Percentiles rank a stretch among this genome's conserved stretches.
These are phyloP conservation scores for Dolichopus griseipennis DNA, from an alignment of 2,888 invertebrate species.

Conservation along the genomic window DNA sequence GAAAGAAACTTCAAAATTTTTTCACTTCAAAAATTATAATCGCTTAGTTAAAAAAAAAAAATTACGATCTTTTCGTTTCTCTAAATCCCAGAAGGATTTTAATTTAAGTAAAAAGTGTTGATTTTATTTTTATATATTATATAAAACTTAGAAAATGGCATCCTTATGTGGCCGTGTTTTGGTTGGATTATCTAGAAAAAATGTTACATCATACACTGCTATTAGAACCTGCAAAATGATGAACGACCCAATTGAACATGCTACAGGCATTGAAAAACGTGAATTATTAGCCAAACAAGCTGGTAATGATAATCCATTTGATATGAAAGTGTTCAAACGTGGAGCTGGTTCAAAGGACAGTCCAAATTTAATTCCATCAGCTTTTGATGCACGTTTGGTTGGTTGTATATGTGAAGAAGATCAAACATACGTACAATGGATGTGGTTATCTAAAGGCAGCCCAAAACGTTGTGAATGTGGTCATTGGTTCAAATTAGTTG, in stretches of 20 bases:
- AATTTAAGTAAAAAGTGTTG: not conserved
- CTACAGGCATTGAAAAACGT: conserved; percentile 85
- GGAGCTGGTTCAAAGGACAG: conserved; percentile 71
- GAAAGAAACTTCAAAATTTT: not conserved
- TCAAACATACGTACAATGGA: conserved; percentile 80
- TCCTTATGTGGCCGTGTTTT: conserved; percentile 58
- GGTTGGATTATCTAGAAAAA: not conserved
- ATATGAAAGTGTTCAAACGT: conserved; percentile 73
- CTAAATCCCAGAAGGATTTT: not conserved
- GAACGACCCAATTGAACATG: conserved; percentile 85
- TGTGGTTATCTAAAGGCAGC: conserved; percentile 86
- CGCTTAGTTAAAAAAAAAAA: not conserved
- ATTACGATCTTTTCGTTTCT: not conserved
- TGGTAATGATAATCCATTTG: conserved; percentile 82
- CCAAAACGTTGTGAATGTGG: conserved; percentile 93
- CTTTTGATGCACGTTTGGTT: conserved; percentile 79
- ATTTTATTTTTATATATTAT: not conserved
- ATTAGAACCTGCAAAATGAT: conserved; percentile 49
- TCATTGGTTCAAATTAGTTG: conserved; percentile 88
- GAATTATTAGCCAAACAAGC: conserved; percentile 77
- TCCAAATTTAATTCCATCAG: conserved; percentile 86
- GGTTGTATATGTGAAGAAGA: conserved; percentile 97
- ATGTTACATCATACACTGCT: conserved; percentile 3
- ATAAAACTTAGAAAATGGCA: conserved; percentile 54
- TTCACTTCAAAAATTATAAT: conserved; percentile 1